Evolutionary conservation across 2,797 vertebrate species (phyloP).

Genomic region (Harpagifer antarcticus): DNA sequence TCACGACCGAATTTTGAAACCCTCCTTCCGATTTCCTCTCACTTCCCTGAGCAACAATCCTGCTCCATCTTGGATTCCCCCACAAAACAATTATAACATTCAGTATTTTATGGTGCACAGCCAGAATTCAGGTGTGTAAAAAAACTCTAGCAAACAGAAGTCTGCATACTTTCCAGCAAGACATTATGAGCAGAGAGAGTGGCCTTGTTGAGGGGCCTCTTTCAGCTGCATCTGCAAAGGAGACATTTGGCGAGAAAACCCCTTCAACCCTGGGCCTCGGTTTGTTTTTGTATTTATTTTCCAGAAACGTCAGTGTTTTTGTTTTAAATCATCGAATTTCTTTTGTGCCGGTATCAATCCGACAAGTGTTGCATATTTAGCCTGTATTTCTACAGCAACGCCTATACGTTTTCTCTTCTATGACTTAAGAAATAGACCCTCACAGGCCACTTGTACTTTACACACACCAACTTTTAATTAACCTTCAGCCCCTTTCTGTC

Average conservation of each 20-base stretch:
- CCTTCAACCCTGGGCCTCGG: background rate
- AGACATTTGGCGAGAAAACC: conserved; percentile 46
- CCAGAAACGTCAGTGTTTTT: conserved; percentile 26
- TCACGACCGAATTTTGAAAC: conserved; percentile 17
- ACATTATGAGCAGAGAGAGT: conserved; percentile 59
- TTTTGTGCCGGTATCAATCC: conserved; percentile 5
- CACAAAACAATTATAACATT: conserved; percentile 75
- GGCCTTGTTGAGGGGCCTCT: conserved; percentile 57
- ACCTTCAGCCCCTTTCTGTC: conserved; percentile 15
- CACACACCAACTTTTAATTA: background rate
- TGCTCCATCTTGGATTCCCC: conserved; percentile 27
- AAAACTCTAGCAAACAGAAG: conserved; percentile 68
- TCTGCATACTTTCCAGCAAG: conserved; percentile 59
- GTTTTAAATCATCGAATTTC: conserved; percentile 24
- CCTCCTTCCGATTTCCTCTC: conserved; percentile 23
- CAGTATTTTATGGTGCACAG: conserved; percentile 61
- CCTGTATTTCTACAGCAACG: background rate
- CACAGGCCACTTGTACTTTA: background rate
- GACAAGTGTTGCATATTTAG: background rate
- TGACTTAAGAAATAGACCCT: background rate
- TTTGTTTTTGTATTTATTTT: conserved; percentile 22
- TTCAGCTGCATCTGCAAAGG: conserved; percentile 45
- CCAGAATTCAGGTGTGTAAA: conserved; percentile 66
- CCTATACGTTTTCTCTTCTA: background rate
- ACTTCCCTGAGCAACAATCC: conserved; percentile 45